These are phyloP conservation scores for Platygyra sinensis DNA, from an alignment of 64 coral and sea anemone species.

Conservation along the genomic window DNA sequence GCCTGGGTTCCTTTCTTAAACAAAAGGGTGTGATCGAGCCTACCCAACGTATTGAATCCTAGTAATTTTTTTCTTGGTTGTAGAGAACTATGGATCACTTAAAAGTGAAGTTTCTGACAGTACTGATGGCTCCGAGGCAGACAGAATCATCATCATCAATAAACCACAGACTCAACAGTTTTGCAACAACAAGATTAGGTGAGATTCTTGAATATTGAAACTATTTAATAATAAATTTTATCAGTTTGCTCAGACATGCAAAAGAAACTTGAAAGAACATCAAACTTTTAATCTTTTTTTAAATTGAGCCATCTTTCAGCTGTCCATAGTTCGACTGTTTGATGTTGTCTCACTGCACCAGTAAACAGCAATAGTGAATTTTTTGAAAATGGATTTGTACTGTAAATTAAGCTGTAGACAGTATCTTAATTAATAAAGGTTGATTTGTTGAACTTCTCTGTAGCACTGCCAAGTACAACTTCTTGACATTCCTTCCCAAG, in stretches of 20 bases:
- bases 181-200: conserved; percentile 96
- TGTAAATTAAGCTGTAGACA: neutral
- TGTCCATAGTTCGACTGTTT: neutral
- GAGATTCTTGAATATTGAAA: neutral
- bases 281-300: no score
- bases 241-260: neutral
- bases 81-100: conserved; percentile 95
- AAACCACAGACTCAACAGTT: conserved; percentile 84
- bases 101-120: conserved; percentile 72
- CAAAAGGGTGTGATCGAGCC: no score
- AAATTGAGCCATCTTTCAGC: no score
- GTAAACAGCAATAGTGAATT: neutral
- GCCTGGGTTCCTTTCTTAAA: no score
- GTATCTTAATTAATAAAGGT: no score
- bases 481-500: conserved; percentile 97
- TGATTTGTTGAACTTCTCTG: neutral
- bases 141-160: conserved; percentile 91
- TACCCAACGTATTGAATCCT: neutral
- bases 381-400: neutral
- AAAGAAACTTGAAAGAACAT: no score
- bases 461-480: conserved; percentile 99
- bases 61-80: neutral
- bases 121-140: conserved; percentile 71
- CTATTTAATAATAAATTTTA: neutral
- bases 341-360: neutral